Evolutionary conservation across 1,140 invertebrate species (phyloP).

Genomic region (Sminthurides bifidus): DNA sequence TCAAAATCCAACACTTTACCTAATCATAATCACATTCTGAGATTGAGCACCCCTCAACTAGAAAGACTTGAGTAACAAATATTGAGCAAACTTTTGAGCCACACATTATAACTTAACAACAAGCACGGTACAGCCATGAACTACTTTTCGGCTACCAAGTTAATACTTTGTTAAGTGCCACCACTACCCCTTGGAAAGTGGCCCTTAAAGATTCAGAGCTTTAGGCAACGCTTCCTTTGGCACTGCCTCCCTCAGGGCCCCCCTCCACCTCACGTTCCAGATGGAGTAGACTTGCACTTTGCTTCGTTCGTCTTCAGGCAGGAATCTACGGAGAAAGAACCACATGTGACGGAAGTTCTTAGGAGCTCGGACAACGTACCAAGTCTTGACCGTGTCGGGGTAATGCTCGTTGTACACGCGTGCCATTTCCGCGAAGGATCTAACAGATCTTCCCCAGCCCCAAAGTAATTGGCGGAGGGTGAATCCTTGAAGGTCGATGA

Average conservation of each 20-base stretch:
- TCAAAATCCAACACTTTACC: too few relatives aligned
- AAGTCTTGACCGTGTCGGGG: background rate
- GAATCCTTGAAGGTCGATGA: too few relatives aligned
- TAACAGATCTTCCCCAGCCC: background rate
- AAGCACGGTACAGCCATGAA: too few relatives aligned
- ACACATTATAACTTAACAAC: too few relatives aligned
- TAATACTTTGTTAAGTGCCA: too few relatives aligned
- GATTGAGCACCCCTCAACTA: too few relatives aligned
- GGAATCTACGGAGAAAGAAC: background rate
- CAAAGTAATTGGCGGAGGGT: background rate
- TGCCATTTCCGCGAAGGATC: background rate
- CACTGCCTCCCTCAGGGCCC: background rate
- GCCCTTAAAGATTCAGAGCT: too few relatives aligned
- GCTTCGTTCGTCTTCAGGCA: background rate
- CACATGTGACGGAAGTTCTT: background rate
- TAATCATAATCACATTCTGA: too few relatives aligned
- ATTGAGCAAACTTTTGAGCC: too few relatives aligned
- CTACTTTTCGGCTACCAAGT: too few relatives aligned
- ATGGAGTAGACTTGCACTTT: background rate
- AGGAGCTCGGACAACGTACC: background rate
- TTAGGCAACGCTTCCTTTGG: background rate
- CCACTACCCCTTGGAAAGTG: too few relatives aligned
- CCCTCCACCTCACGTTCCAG: background rate
- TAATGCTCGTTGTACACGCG: background rate
- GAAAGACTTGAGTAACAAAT: too few relatives aligned